These are phyloP conservation scores for Drosophila willistoni DNA, from an alignment of 1,140 invertebrate genomes.

Conservation along the genomic window DNA sequence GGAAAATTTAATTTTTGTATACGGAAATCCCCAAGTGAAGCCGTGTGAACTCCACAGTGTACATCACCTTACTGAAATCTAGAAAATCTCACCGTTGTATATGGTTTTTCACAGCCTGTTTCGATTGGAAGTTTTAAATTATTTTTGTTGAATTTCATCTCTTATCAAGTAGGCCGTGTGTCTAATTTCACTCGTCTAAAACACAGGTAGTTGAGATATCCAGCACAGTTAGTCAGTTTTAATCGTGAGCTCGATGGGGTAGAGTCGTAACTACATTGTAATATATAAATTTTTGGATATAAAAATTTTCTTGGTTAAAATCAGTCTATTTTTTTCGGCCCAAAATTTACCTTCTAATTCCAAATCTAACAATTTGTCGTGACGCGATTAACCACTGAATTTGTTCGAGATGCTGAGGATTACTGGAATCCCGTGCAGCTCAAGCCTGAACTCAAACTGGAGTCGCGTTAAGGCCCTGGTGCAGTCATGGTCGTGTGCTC, in stretches of 20 bases:
- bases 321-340: neutral
- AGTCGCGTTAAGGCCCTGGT: neutral
- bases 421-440: slow-evolving; percentile 5
- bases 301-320: neutral
- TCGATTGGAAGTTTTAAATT: no score
- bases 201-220: neutral
- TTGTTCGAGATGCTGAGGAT: neutral
- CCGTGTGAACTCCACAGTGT: neutral
- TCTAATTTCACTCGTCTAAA: neutral
- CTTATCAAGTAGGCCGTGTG: no score
- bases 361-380: neutral
- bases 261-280: neutral
- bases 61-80: neutral
- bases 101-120: no score
- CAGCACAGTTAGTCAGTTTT: neutral
- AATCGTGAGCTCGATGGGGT: neutral
- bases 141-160: no score
- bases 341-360: neutral
- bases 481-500: neutral
- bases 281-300: neutral
- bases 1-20: neutral
- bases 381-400: neutral
- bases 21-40: neutral
- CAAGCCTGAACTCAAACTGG: neutral
- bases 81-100: no score